Evolutionary conservation across 2,797 vertebrate genomes (phyloP).

Genomic region (Clarias platycephalus): DNA sequence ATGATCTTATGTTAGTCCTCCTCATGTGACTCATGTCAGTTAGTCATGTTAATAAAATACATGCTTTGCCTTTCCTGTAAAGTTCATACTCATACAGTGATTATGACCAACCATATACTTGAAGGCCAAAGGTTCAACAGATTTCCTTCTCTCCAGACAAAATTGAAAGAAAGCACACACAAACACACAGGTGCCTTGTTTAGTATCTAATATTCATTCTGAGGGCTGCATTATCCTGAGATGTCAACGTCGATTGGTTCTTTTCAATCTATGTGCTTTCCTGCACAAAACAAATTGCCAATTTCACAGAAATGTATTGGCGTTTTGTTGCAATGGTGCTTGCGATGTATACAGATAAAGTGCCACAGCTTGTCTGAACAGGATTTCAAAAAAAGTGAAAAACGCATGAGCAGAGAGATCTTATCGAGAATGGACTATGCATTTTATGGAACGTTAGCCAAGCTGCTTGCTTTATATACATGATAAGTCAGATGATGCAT

Average conservation of each 20-base stretch:
- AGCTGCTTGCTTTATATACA: background rate
- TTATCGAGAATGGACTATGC: background rate
- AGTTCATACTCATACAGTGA: background rate
- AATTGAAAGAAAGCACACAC: background rate
- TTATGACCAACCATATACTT: background rate
- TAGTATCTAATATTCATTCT: background rate
- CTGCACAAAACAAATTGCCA: background rate
- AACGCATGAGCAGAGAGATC: background rate
- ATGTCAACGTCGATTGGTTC: slow-evolving; percentile 19
- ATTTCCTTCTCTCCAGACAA: slow-evolving; percentile 20
- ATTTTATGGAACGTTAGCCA: background rate
- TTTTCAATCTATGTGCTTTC: background rate
- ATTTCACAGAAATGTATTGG: slow-evolving; percentile 21
- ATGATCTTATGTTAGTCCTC: background rate
- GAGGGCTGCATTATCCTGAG: background rate
- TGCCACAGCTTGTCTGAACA: background rate
- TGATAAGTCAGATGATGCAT: background rate
- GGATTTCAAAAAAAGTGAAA: background rate
- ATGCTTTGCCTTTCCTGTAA: slow-evolving; percentile 11
- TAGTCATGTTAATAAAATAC: slow-evolving; percentile 5
- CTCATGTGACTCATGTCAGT: background rate
- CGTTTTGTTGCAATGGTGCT: slow-evolving; percentile 5
- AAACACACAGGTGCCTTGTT: background rate
- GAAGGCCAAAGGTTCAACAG: background rate
- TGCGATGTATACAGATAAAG: background rate